Evolutionary conservation across 2,888 invertebrate genomes (phyloP), one percentile per base, ranked within the genome.

Genomic region (Sipunculus nudus): DNA sequence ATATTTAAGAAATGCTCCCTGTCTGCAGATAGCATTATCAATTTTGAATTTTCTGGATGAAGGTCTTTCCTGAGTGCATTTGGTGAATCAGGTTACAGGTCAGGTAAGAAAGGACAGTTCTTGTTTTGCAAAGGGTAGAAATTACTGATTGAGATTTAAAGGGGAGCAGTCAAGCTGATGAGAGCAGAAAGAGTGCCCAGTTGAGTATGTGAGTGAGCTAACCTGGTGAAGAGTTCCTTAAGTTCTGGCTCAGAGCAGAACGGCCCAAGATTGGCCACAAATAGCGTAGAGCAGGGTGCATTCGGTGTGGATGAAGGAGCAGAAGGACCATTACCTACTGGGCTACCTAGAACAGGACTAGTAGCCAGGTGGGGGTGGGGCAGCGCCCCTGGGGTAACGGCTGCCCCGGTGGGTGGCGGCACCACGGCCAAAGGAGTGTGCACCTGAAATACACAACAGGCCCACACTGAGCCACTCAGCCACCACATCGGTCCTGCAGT

Each of bases 201-300:
- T n/a, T n/a, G n/a, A n/a, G 3, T 43, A 13, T 43, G 26, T 21
- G 13, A 19, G 1, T 6, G 23, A 10, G 59, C 87, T 86, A 86
- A 96, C 96, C 95, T 96, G 89, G 92, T 92, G 87, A 97, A 96
- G 83, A 98, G 92, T 86, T 96, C 96, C 88, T 96, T 96, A 76
- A 98, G 90, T 86, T 98, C 97, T 84, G 97, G 96, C 86, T 98
- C 98, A 74, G 94, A 95, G 80, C 96, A 96, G 85, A 94, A 95
- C 86, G 94, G 94, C 75, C 97, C 96, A 82, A 98, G 89, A 87
- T 98, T 98, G 81, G 97, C 97, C 83, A 98, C 96, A 87, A 98
- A 98, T 74, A 98, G 90, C 74, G 98, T 98, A 78, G 95, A 95
- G 88, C 96, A 96, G 76, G 96, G 96, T 38, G 76, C 67, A 65